Conservation (phyloP, 2,797 vertebrate genomes). For the Pachyuromys duprasi region DNA sequence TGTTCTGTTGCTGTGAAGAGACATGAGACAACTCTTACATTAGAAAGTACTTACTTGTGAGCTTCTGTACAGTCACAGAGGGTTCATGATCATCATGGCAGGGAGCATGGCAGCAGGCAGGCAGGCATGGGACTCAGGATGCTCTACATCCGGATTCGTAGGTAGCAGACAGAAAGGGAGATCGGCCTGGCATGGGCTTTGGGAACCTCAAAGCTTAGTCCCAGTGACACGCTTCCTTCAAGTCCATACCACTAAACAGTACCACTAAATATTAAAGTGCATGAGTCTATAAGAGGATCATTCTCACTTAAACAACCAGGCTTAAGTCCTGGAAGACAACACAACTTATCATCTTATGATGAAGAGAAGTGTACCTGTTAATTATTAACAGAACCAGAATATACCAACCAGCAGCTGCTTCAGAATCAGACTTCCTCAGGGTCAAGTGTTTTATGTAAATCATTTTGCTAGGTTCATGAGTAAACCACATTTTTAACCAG, state of each 20-base stretch:
- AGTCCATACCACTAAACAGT: background rate
- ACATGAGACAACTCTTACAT: background rate
- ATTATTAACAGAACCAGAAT: background rate
- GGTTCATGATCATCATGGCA: background rate
- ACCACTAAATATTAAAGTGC: background rate
- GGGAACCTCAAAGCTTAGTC: background rate
- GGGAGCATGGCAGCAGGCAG: background rate
- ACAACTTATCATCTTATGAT: background rate
- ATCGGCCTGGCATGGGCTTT: background rate
- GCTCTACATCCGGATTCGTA: no score
- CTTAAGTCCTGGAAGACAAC: background rate
- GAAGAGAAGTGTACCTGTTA: background rate
- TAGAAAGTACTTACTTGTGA: background rate
- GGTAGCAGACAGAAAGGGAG: background rate
- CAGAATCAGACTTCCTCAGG: background rate
- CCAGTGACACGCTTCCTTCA: background rate
- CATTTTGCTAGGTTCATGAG: background rate
- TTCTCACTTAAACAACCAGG: background rate
- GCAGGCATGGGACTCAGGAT: no score
- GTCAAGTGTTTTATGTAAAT: background rate
- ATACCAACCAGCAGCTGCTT: background rate
- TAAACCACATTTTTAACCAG: constrained; percentile 7
- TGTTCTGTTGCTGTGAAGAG: background rate
- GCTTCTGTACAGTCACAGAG: background rate
- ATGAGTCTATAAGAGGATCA: background rate